Evolutionary conservation across 2,797 vertebrate species (phyloP).

Genomic region (Artibeus jamaicensis): DNA sequence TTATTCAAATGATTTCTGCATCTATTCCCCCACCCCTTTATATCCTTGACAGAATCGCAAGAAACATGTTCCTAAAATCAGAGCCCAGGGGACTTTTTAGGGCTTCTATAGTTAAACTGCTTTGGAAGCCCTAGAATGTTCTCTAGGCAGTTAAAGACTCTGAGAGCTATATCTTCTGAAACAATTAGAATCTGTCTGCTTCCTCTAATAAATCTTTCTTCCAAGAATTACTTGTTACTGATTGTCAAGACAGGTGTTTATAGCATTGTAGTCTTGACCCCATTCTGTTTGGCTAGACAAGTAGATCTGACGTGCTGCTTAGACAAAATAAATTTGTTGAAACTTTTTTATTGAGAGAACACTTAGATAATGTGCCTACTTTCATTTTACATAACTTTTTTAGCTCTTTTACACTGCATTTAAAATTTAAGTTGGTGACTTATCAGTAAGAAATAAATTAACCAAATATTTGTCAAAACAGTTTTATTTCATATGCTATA

Average conservation of each 20-base stretch:
- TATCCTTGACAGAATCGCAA: fast-evolving
- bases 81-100: background rate
- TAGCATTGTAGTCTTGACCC: background rate
- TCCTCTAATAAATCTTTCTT: background rate
- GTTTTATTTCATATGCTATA: constrained; percentile 25
- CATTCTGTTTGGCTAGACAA: background rate
- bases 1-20: background rate
- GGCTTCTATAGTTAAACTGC: background rate
- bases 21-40: background rate
- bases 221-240: background rate
- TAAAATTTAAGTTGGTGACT: constrained; percentile 28
- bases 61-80: background rate
- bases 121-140: background rate
- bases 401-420: background rate
- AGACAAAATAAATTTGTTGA: background rate
- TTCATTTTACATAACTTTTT: background rate
- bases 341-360: background rate
- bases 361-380: background rate
- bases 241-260: background rate
- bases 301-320: background rate
- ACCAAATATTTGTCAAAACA: constrained; percentile 45
- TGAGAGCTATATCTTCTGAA: background rate
- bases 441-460: constrained; percentile 3
- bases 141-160: background rate
- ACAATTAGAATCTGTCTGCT: background rate